Conservation (phyloP, 2,888 invertebrate genomes). For the Hipparchia semele region DNA sequence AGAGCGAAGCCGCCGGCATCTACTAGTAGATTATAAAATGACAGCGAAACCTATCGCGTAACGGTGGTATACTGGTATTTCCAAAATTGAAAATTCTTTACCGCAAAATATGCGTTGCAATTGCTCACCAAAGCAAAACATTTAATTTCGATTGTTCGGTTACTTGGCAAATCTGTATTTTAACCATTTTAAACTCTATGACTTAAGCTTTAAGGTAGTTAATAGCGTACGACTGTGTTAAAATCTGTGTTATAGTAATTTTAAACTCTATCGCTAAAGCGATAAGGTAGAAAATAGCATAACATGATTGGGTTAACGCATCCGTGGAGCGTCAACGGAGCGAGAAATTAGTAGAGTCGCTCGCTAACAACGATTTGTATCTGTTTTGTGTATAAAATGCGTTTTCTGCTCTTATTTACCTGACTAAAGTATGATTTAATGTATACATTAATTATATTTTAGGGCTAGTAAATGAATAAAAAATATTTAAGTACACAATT, state of each 20-base stretch:
- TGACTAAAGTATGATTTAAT: background rate
- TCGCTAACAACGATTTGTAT: constrained; percentile 15
- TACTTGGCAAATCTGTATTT: background rate
- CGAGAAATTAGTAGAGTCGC: constrained; percentile 20
- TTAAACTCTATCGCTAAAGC: background rate
- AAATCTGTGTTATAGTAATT: too few species aligned
- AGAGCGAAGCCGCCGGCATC: too few species aligned
- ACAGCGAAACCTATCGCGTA: too few species aligned
- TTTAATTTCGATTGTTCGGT: constrained; percentile 16
- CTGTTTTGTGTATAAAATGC: constrained; percentile 18
- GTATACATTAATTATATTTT: too few species aligned
- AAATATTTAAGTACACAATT: too few species aligned
- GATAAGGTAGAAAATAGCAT: background rate
- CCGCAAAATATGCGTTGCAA: constrained; percentile 15
- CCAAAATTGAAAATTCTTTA: background rate
- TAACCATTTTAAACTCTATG: background rate
- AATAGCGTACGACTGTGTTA: too few species aligned
- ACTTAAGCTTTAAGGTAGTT: too few species aligned
- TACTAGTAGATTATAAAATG: too few species aligned
- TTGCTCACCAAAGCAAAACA: constrained; percentile 25
- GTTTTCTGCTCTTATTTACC: constrained; percentile 15
- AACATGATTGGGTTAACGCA: constrained; percentile 2
- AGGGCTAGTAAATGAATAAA: too few species aligned
- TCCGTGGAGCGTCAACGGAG: constrained; percentile 17
- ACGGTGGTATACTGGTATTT: too few species aligned